These are phyloP conservation scores for Pecten maximus DNA, from an alignment of 2,888 invertebrate species.

Conservation along the genomic window DNA sequence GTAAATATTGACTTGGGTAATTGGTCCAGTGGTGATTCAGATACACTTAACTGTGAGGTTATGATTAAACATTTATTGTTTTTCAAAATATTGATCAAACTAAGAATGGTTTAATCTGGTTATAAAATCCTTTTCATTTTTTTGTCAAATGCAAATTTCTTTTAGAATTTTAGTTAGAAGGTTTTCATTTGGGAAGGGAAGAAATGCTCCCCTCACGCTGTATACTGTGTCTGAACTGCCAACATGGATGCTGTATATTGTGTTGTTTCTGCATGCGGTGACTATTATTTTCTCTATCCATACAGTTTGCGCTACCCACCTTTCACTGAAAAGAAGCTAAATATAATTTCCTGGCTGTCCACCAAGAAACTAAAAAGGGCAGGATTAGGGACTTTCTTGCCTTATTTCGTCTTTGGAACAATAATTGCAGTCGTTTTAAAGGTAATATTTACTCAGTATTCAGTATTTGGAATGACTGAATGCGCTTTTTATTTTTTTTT, in stretches of 20 bases:
- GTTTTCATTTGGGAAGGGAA: slow-evolving; percentile 43
- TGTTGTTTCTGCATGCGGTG: not conserved
- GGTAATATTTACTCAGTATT: slow-evolving; percentile 66
- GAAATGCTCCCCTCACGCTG: not conserved
- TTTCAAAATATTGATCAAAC: too few relatives aligned
- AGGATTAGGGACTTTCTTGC: slow-evolving; percentile 67
- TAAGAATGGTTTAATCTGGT: too few relatives aligned
- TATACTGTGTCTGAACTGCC: not conserved
- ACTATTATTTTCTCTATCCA: slow-evolving; percentile 36
- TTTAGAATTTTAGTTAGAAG: too few relatives aligned
- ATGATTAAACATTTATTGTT: too few relatives aligned
- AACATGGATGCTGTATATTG: not conserved
- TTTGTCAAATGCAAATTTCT: too few relatives aligned
- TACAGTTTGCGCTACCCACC: slow-evolving; percentile 56
- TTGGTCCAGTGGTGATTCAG: not conserved
- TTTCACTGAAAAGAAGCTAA: slow-evolving; percentile 53
- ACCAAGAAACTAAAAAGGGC: slow-evolving; percentile 66
- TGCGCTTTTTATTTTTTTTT: not conserved
- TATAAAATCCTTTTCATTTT: too few relatives aligned
- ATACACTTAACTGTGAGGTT: too few relatives aligned
- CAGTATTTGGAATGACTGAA: not conserved
- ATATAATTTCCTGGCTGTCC: slow-evolving; percentile 60
- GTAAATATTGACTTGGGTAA: not conserved
- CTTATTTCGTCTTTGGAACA: slow-evolving; percentile 75
- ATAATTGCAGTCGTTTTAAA: slow-evolving; percentile 73